Evolutionary conservation across 2,113 vertebrate species (phyloP).

Genomic region (Chaenocephalus aceratus): DNA sequence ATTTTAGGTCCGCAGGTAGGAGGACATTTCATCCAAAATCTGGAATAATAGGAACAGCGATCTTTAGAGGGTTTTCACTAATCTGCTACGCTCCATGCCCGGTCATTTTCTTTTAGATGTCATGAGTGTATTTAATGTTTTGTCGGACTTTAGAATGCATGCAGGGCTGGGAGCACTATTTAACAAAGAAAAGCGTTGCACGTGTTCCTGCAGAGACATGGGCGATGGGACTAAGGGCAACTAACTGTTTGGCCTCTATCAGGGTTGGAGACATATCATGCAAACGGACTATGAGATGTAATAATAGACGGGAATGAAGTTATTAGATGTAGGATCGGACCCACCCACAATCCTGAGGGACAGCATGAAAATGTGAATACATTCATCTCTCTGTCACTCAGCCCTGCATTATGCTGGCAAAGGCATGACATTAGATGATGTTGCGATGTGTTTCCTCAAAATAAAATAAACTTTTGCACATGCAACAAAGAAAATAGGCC

Average conservation of each 20-base stretch:
- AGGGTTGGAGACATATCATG: slow-evolving; percentile 12
- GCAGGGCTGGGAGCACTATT: slow-evolving; percentile 51
- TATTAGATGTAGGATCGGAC: slow-evolving; percentile 35
- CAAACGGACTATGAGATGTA: slow-evolving; percentile 29
- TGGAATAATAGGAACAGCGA: slow-evolving; percentile 58
- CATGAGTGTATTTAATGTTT: slow-evolving; percentile 32
- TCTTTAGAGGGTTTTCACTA: slow-evolving; percentile 53
- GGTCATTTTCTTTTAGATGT: slow-evolving; percentile 45
- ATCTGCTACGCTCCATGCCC: slow-evolving; percentile 46
- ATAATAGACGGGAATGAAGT: slow-evolving; percentile 37
- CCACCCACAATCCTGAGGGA: slow-evolving; percentile 61
- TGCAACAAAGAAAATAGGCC: too few species aligned
- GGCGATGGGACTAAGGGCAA: slow-evolving; percentile 8
- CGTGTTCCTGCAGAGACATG: slow-evolving; percentile 23
- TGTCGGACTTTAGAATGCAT: slow-evolving; percentile 60
- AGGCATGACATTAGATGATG: slow-evolving; percentile 13
- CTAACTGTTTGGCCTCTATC: slow-evolving; percentile 15
- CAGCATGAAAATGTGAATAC: slow-evolving; percentile 41
- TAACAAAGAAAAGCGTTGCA: slow-evolving; percentile 35
- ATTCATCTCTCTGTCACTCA: slow-evolving; percentile 16
- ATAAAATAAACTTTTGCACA: too few species aligned
- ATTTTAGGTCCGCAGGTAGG: slow-evolving; percentile 53
- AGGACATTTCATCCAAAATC: slow-evolving; percentile 44
- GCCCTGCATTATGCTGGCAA: slow-evolving; percentile 35
- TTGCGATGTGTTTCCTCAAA: too few species aligned